Percentiles rank a stretch among this genome's conserved stretches.
Conservation (phyloP, 2,797 vertebrate genomes). For the Enteromius thamalakanensis region DNA sequence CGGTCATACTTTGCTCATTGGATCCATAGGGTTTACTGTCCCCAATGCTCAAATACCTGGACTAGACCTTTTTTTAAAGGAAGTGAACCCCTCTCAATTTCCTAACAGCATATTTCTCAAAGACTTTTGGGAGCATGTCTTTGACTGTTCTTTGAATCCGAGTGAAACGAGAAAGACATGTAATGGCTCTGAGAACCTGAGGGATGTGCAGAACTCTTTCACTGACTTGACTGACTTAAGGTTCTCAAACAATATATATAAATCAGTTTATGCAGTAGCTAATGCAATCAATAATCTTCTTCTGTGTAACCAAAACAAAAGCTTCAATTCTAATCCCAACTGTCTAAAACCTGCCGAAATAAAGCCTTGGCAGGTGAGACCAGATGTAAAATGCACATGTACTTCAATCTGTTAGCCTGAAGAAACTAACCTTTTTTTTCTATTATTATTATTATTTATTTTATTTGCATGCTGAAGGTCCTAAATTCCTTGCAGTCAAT, state of each 20-base stretch:
- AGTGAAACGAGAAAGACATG: constrained; percentile 57
- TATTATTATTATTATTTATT: too few relatives aligned
- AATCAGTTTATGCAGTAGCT: constrained; percentile 81
- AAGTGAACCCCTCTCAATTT: constrained; percentile 73
- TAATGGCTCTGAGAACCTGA: constrained; percentile 77
- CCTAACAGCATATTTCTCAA: constrained; percentile 73
- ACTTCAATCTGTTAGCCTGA: background rate
- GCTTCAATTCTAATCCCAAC: constrained; percentile 59
- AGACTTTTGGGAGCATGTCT: constrained; percentile 77
- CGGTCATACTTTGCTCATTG: constrained; percentile 68
- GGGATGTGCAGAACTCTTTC: constrained; percentile 75
- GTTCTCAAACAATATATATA: constrained; percentile 82
- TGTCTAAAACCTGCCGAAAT: constrained; percentile 73
- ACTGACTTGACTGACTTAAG: constrained; percentile 81
- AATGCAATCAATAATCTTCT: constrained; percentile 76
- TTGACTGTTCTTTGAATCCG: constrained; percentile 71
- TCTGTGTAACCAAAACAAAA: constrained; percentile 66
- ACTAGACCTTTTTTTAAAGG: constrained; percentile 70
- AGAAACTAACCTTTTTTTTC: constrained; percentile 27
- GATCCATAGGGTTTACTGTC: constrained; percentile 76
- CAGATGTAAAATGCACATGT: background rate
- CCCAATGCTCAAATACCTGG: constrained; percentile 71
- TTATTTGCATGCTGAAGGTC: constrained; percentile 65
- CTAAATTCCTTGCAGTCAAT: constrained; percentile 73
- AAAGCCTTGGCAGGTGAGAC: constrained; percentile 81